Conservation (phyloP, 2,888 invertebrate species). For the Apotomis betuletana region DNA sequence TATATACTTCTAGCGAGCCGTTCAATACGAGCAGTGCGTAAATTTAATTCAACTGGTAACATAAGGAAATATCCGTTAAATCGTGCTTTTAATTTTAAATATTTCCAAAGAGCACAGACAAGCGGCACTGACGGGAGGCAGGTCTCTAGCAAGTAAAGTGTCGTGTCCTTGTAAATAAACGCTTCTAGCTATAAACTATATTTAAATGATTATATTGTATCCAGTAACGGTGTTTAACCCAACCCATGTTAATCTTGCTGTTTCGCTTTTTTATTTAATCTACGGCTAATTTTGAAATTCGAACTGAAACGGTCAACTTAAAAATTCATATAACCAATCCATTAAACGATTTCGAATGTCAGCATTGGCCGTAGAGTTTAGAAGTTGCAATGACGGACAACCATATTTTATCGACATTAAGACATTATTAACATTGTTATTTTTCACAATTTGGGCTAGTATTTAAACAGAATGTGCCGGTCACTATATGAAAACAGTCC, state of each 20-base stretch:
- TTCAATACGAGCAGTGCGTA: too few species aligned
- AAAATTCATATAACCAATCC: not conserved
- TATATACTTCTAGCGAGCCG: too few species aligned
- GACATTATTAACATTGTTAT: constrained; percentile 13
- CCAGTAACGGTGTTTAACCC: constrained; percentile 49
- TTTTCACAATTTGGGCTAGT: constrained; percentile 20
- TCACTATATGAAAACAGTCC: too few species aligned
- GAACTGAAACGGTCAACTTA: not conserved
- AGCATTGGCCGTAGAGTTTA: constrained; percentile 18
- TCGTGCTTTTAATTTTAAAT: not conserved
- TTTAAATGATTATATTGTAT: constrained; percentile 61
- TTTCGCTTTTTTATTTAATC: constrained; percentile 41
- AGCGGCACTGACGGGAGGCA: constrained; percentile 62
- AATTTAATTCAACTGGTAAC: too few species aligned
- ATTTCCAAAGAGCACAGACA: constrained; percentile 39
- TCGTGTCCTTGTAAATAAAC: constrained; percentile 77
- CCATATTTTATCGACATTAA: constrained; percentile 21
- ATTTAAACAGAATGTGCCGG: not conserved
- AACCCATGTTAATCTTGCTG: constrained; percentile 39
- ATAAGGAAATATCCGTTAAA: too few species aligned
- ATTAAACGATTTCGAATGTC: not conserved
- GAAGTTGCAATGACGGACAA: constrained; percentile 22
- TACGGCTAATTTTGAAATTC: constrained; percentile 23
- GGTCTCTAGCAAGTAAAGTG: constrained; percentile 71
- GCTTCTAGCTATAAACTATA: constrained; percentile 71